phyloP scores from a whole-genome alignment of 2,113 vertebrate genomes.

The Regulus satrapa region DNA sequence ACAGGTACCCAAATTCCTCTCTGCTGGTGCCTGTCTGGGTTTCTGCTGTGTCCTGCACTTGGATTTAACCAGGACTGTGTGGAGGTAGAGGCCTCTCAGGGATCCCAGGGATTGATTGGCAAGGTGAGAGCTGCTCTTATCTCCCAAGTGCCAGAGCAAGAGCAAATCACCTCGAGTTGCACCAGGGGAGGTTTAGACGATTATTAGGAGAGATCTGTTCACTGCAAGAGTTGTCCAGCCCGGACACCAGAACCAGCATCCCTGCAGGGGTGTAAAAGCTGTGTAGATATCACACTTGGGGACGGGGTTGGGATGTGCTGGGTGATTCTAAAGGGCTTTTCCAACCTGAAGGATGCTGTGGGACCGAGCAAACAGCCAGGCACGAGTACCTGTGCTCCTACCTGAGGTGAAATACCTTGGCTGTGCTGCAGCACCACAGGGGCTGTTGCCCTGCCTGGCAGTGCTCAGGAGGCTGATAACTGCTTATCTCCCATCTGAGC shows the following conservation, averaged over 20 bases:
- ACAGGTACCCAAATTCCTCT: not conserved
- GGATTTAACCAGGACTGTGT: not conserved
- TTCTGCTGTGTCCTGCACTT: not conserved
- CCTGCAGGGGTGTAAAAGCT: not conserved
- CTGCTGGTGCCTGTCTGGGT: too few species aligned
- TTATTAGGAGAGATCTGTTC: not conserved
- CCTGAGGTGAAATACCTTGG: not conserved
- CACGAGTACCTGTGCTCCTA: not conserved
- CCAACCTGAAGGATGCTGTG: not conserved
- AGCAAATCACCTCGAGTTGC: not conserved
- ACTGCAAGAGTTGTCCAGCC: not conserved
- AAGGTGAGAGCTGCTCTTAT: not conserved
- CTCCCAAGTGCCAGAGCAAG: not conserved
- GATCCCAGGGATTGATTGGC: rapidly evolving
- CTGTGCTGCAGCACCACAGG: not conserved
- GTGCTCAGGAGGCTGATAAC: not conserved
- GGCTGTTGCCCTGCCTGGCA: not conserved
- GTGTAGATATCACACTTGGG: not conserved
- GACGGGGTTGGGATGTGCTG: not conserved
- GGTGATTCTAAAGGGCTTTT: not conserved
- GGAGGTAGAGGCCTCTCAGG: not conserved
- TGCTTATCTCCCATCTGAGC: rapidly evolving
- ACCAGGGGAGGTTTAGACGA: not conserved
- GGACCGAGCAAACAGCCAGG: not conserved
- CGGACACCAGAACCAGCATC: not conserved